Evolutionary conservation across 92 coral and sea anemone species (phyloP), one percentile per base, ranked within the genome.

Genomic region (Plumapathes pennacea): DNA sequence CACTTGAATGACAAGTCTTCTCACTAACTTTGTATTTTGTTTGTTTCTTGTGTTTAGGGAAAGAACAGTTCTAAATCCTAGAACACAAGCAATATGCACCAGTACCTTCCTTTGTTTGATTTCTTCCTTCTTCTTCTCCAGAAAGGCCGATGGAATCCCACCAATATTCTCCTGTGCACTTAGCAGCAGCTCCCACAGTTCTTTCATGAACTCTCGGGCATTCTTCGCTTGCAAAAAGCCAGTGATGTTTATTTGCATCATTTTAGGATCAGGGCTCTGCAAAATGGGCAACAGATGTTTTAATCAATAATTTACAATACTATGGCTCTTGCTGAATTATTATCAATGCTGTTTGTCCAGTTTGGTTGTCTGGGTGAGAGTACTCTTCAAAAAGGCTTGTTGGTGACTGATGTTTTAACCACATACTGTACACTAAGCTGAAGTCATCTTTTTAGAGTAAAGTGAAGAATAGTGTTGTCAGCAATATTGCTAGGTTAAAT

Each of bases 121-220:
- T 49, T 92, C 97, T 54, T 92, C 97, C 54, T 92, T 92, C 81
- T 92, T 92, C 43, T 88, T 92, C 69, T 92, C 97, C 44, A 92
- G 62, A 54, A 92, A 76, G 4, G 77, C 72, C 1, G 96, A 72
- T 32, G 97, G 97, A 43, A 92, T 92, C 18, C 97, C 97, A 28
- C 97, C 97, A 34, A 92, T 92, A 57, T 92, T 92, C 44, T 92
- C 90, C 69, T 92, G 97, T 4, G 97, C 97, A 72, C 96, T 92
- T 1, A 92, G 36, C 25, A 92, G 80, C 1, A 92, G 75, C 32
- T 79, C 95, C 98, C 98, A 92, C 31, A 92, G 69, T 71, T 92
- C 98, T 45, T 85, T 86, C 89, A 92, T 82, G 56, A 92, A 92
- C 50, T 83, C 81, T 5, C 98, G 84, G 11, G 98, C 98, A 80